Base-by-base conservation (phyloP, 2,888 invertebrate species). In the Idaea straminata region DNA sequence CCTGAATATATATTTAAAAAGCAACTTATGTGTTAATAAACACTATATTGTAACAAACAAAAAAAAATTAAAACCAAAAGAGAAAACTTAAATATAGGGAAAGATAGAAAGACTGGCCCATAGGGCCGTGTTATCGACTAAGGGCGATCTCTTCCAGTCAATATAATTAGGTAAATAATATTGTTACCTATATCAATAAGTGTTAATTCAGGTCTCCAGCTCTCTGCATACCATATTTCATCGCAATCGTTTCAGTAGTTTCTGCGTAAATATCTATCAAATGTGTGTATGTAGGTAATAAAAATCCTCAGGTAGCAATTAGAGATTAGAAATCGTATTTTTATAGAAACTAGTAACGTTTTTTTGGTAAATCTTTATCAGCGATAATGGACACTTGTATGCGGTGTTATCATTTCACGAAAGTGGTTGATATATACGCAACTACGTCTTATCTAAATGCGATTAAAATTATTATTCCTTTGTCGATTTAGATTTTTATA, bases 261-360 rank as follows among this genome's bases (percentile, higher is more conserved):
- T 13, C 47, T 13, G 10, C 2, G 7, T 47, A 2, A 47, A 47
- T 10, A 47, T 47, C 47, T 47, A 10, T 13, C 10, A 6, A 47
- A 47, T 47, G 13, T 10, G 5, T 47, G 47, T 47, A 47, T 7
- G 47, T 47, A 47, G 47, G 47, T 47, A 47, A 47, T 47, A 47
- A 47, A 47, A 47, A 47, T 47, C 47, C 47, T 47, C 47, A 47
- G 47, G 47, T 47, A 47, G 47, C 47, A 47, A 47, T 47, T 47
- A 47, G 13, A 47, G 47, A 47, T 47, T 47, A 47, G 13, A 47
- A 47, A 47, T 47, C 47, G 47, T 47, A 47, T 47, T 47, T 47
- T 47, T 47, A 47, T 47, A 47, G 1, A 47, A 47, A 47, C 13
- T 47, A 13, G 47, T 47, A 47, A 5, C 47, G 47, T 47, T 47